Evolutionary conservation across 2,888 invertebrate genomes (phyloP), one percentile per base, ranked within the genome.

Genomic region (Cephus spinipes): DNA sequence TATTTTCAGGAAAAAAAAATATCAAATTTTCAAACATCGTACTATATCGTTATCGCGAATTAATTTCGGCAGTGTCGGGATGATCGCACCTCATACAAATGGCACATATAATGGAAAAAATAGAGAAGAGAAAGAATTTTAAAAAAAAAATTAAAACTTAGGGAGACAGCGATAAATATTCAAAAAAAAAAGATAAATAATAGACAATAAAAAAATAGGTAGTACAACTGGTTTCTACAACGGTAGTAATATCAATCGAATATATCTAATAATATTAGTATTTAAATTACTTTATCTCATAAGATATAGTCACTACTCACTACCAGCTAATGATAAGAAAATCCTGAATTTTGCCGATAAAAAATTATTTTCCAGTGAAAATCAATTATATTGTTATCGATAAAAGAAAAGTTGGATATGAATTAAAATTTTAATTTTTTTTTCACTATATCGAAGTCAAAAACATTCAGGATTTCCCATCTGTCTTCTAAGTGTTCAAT

Each of bases 291-390:
- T 79, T 79, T 79, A 81, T 83, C 79, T 78, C 79, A 78, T 83
- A 79, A 84, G 81, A 84, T 84, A 84, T 77, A 82, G 40, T 85
- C 74, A 81, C 82, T 83, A 84, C 80, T 81, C 79, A 74, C 79
- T 84, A 84, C 76, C 73, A 76, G 81, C 80, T 83, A 85, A 75
- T 69, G 71, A 69, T 75, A 78, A 75, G 69, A 69, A 32, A 69
- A 69, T 69, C 32, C 69, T 32, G 69, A 69, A 40, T 40, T 15
- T 40, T 15, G 15, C 40, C 40, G 40, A 4, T 40, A 40, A 40
- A 40, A 40, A 40, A 15, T 40, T 15, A 15, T 40, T 40, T 40
- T 40, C 40, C 0, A 40, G 6, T 40, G 15, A 40, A 40, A 15
- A 40, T 15, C 40, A 40, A 40, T 40, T 6, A 15, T 1, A 6